Conservation (phyloP, 2,113 vertebrate genomes). For the Peromyscus polionotus region DNA sequence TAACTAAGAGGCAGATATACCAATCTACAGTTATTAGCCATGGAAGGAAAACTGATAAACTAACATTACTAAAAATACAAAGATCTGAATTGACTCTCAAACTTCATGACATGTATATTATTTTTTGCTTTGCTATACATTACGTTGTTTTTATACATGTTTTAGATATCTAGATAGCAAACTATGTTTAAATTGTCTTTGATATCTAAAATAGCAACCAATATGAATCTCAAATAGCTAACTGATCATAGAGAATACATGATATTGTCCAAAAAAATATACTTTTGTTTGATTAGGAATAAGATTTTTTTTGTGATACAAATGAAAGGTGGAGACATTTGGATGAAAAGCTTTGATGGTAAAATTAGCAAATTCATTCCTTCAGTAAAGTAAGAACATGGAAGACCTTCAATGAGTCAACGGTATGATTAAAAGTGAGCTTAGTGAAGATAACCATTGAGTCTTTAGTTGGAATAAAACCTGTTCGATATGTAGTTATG, state of each 20-base stretch:
- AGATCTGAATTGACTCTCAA: neutral
- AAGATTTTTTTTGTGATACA: neutral
- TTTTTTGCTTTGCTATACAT: neutral
- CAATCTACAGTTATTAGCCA: neutral
- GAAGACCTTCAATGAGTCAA: neutral
- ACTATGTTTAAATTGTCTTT: neutral
- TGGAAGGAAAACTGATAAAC: neutral
- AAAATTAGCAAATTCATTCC: neutral
- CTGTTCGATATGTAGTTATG: neutral
- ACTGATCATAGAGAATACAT: neutral
- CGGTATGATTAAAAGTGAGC: neutral
- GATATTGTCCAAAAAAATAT: neutral
- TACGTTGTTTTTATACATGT: neutral
- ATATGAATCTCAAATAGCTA: neutral
- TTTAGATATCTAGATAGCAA: neutral
- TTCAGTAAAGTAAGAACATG: neutral
- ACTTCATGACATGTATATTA: neutral
- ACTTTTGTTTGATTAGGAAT: neutral
- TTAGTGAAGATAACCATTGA: neutral
- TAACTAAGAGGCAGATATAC: neutral
- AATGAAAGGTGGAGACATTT: neutral
- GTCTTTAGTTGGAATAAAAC: neutral
- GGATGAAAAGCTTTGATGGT: neutral
- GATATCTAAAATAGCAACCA: neutral
- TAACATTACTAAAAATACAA: neutral